Conservation (phyloP, 2,888 invertebrate species). For the Drosophila antonietae region DNA sequence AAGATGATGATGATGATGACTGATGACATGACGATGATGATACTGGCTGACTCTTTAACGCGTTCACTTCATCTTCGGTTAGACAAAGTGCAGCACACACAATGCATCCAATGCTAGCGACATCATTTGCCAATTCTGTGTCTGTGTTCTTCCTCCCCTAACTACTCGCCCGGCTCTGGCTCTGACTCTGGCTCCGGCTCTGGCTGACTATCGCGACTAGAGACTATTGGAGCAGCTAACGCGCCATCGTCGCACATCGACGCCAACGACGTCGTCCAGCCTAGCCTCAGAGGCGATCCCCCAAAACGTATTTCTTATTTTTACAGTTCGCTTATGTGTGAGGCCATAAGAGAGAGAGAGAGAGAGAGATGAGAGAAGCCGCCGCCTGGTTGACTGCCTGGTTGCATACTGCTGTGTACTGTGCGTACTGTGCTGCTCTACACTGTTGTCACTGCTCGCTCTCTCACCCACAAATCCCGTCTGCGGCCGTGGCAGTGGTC, state of each 20-base stretch:
- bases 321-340: slow-evolving; percentile 74
- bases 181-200: slow-evolving; percentile 10
- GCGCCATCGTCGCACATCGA: slow-evolving; percentile 34
- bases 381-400: slow-evolving; percentile 58
- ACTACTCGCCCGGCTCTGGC: slow-evolving; percentile 33
- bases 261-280: slow-evolving; percentile 33
- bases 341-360: slow-evolving; percentile 56
- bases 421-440: slow-evolving; percentile 41
- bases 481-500: slow-evolving; percentile 45
- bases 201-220: slow-evolving; percentile 50
- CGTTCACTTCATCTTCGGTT: slow-evolving; percentile 45
- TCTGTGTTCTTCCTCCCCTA: slow-evolving; percentile 39
- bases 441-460: slow-evolving; percentile 38
- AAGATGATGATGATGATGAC: slow-evolving; percentile 55
- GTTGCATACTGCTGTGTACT: slow-evolving; percentile 42
- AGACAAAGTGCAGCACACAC: slow-evolving; percentile 38
- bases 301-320: slow-evolving; percentile 79
- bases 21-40: slow-evolving; percentile 55
- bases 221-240: slow-evolving; percentile 57
- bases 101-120: slow-evolving; percentile 24
- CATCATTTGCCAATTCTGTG: slow-evolving; percentile 24
- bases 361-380: slow-evolving; percentile 65
- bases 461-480: slow-evolving; percentile 53
- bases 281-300: slow-evolving; percentile 68
- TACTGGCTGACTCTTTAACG: slow-evolving; percentile 55